Percentiles rank a stretch among this genome's conserved stretches.
These are phyloP conservation scores for Nilaparvata lugens DNA, from an alignment of 1,140 invertebrate genomes.

Conservation along the genomic window DNA sequence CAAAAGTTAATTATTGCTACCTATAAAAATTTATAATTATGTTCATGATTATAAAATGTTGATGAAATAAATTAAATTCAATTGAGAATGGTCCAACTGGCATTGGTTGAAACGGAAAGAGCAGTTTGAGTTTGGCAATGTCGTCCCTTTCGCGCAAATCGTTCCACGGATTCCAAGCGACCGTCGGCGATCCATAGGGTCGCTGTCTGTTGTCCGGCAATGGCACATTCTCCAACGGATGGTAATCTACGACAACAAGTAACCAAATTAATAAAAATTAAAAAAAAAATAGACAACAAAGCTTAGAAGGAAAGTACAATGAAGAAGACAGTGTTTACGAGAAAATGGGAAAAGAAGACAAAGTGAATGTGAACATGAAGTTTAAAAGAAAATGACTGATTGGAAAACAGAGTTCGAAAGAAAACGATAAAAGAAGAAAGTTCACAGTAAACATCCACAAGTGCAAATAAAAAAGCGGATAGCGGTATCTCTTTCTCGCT, in stretches of 20 bases:
- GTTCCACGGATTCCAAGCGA: constrained; percentile 84
- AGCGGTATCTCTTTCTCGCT: too few relatives aligned
- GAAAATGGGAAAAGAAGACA: not conserved
- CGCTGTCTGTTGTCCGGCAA: constrained; percentile 47
- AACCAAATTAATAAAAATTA: constrained; percentile 21
- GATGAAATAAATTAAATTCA: too few relatives aligned
- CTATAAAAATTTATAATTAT: too few relatives aligned
- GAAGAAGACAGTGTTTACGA: too few relatives aligned
- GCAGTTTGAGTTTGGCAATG: constrained; percentile 57
- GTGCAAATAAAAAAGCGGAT: constrained; percentile 4
- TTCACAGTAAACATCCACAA: too few relatives aligned
- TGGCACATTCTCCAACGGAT: constrained; percentile 50
- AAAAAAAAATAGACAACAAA: too few relatives aligned
- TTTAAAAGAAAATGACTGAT: too few relatives aligned
- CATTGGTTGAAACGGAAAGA: constrained; percentile 74
- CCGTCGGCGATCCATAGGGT: constrained; percentile 53
- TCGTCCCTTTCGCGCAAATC: constrained; percentile 71
- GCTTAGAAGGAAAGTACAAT: too few relatives aligned
- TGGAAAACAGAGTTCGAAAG: too few relatives aligned
- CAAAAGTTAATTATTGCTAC: too few relatives aligned
- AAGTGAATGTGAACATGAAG: not conserved
- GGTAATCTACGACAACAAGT: constrained; percentile 41
- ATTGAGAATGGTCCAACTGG: constrained; percentile 35
- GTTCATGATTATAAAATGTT: too few relatives aligned
- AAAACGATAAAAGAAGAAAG: too few relatives aligned